Evolutionary conservation across 2,888 invertebrate genomes (phyloP), one percentile per base, ranked within the genome.

Genomic region (Polydrusus tereticollis): DNA sequence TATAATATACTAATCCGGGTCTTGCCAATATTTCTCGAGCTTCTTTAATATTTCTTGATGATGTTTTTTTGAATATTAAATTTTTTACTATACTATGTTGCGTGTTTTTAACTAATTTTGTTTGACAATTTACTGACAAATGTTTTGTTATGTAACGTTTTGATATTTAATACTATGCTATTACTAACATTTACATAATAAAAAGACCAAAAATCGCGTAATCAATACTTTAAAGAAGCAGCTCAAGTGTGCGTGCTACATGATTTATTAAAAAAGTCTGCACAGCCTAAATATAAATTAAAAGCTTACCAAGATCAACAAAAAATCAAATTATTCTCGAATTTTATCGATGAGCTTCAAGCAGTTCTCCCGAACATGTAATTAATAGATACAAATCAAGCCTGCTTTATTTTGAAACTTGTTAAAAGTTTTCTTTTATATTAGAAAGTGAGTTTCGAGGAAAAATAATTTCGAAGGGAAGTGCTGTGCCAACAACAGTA

Each of bases 371-470:
- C 68, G 43, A 71, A 66, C 38, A 57, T 47, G 62, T 71, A 71
- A 71, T 71, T 71, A 71, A 71, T 71, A 71, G 71, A 71, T 71
- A 71, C 71, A 65, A 66, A 71, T 71, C 71, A 62, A 71, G 70
- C 65, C 45, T 52, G 65, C 63, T 71, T 71, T 71, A 65, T 71
- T 71, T 71, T 65, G 66, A 45, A 71, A 66, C 59, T 71, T 71
- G 65, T 71, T 66, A 71, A 67, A 71, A 71, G 71, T 71, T 71
- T 67, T 26, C 50, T 36, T 60, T 71, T 71, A 71, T 71, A 66
- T 66, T 71, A 66, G 71, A 66, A 71, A 71, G 71, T 71, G 62
- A 71, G 71, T 71, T 71, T 66, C 64, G 55, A 12, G 57, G 60
- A 41, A 55, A 71, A 58, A 71, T 71, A 65, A 71, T 65, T 71